These are phyloP conservation scores for Leptinotarsa rubiginosa DNA, from an alignment of 2,888 invertebrate species.

Conservation along the genomic window DNA sequence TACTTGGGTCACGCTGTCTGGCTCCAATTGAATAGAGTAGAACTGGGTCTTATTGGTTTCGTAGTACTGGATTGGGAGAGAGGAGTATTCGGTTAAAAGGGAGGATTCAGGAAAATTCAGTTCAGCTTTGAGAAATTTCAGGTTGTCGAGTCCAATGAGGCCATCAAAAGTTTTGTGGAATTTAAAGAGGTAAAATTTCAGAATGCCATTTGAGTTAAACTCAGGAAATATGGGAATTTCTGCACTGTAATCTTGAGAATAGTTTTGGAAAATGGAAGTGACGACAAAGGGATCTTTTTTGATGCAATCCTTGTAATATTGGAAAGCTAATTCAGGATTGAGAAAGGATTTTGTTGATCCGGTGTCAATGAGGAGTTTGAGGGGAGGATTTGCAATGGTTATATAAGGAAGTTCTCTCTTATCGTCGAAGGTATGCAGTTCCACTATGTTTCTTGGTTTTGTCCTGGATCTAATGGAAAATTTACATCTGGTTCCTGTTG, in stretches of 20 bases:
- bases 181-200: slow-evolving; percentile 1
- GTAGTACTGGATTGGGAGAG: background rate
- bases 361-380: background rate
- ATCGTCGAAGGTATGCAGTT: slow-evolving; percentile 4
- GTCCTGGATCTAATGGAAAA: background rate
- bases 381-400: background rate
- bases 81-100: background rate
- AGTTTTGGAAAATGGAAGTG: slow-evolving; percentile 7
- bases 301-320: background rate
- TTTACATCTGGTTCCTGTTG: slow-evolving; percentile 3
- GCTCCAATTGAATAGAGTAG: background rate
- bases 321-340: background rate
- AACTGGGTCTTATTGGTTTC: background rate
- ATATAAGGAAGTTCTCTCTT: background rate
- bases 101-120: no score
- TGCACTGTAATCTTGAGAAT: slow-evolving; percentile 3
- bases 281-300: background rate
- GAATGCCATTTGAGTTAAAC: background rate
- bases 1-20: background rate
- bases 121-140: background rate
- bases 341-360: background rate
- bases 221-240: slow-evolving; percentile 3
- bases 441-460: background rate
- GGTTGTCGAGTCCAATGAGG: background rate
- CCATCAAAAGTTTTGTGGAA: background rate